Evolutionary conservation across 2,888 invertebrate species (phyloP), one percentile per base, ranked within the genome.

Genomic region (Chrysotoxum bicinctum): DNA sequence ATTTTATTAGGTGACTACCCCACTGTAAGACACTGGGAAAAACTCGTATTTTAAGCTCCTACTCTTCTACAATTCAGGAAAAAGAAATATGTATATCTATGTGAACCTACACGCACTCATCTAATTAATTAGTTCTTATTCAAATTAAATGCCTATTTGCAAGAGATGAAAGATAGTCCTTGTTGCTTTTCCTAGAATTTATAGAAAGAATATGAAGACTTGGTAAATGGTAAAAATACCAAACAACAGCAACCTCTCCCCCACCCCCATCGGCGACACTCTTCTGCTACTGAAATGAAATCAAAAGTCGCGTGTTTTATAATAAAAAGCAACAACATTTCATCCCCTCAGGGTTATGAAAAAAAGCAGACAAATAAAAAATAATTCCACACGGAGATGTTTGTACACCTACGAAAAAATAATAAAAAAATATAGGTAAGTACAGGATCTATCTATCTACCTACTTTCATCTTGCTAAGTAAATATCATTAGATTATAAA

Each of bases 61-160:
- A 10, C 35, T 23, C 8, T 52, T 5, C 1, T 23, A 37, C 6
- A 48, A 7, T 14, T 19, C 12, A 40, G 52, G 2, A 26, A 1
- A 26, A 23, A 52, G 2, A 56, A 19, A 54, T 64, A 26, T 26
- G 3, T 30, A 26, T 58, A 58, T 58, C 58, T 37, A 16, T 16
- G 40, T 2, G n/a, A 50, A 35, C 66, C 50, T 72, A 76, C 72
- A 73, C 50, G 50, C 81, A 81, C 77, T 77, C 76, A 77, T 81
- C 76, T 81, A 85, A 85, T 85, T 85, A 85, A 85, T 85, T 85
- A 85, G 85, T 81, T 80, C 77, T 85, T 85, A 85, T 85, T 81
- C 85, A 85, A 85, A 85, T 85, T 85, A 85, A 85, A 80, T 81
- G 85, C 85, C 85, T 85, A 80, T 85, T 85, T 85, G 81, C 77